Conservation (phyloP, 2,113 vertebrate genomes). For the Emydocephalus ijimae region DNA sequence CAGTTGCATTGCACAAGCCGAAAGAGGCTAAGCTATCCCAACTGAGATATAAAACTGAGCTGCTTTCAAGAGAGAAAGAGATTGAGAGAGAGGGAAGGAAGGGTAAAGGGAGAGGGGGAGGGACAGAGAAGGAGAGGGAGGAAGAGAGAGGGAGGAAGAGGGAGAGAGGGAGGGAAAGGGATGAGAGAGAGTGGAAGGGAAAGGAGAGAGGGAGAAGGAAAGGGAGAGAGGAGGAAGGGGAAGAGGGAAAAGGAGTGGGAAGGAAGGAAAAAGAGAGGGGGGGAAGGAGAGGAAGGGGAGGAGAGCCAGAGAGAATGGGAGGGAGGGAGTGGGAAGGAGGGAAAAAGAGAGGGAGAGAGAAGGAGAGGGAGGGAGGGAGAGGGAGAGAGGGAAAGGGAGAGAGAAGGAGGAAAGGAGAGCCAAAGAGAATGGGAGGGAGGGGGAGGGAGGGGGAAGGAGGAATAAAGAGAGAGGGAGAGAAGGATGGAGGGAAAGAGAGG, state of each 20-base stretch:
- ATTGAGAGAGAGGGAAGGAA: background rate
- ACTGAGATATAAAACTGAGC: background rate
- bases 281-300: too few species aligned
- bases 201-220: rapidly evolving
- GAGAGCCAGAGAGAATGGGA: too few species aligned
- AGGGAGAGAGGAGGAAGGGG: rapidly evolving
- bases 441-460: rapidly evolving
- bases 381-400: rapidly evolving
- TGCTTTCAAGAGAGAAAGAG: background rate
- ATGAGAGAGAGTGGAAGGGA: rapidly evolving
- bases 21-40: background rate
- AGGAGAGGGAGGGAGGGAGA: rapidly evolving
- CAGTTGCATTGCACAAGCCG: background rate
- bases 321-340: too few species aligned
- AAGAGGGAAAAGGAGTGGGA: rapidly evolving
- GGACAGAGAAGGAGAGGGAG: too few species aligned
- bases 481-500: rapidly evolving
- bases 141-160: rapidly evolving
- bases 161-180: rapidly evolving
- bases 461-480: rapidly evolving
- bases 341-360: rapidly evolving
- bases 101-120: too few species aligned
- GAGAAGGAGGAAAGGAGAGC: rapidly evolving
- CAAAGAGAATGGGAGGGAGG: too few species aligned
- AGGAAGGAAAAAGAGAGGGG: rapidly evolving